A percentile compares a stretch with the other conserved stretches of the same genome.
phyloP scores from a whole-genome alignment of 2,113 vertebrate genomes.

The Otolemur garnettii region DNA sequence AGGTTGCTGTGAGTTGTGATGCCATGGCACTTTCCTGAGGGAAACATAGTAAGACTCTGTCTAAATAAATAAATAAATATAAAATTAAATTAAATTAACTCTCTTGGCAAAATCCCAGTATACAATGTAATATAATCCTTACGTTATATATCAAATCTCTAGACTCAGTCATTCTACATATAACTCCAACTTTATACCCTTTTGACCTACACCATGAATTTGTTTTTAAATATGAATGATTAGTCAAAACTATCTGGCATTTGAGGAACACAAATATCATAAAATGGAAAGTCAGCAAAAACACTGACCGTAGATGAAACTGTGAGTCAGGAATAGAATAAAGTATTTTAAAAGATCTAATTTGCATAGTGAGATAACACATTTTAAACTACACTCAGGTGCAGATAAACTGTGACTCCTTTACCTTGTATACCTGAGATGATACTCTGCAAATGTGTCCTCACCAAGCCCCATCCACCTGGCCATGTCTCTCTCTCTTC shows the following conservation, averaged over 20 bases:
- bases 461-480: neutral
- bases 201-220: neutral
- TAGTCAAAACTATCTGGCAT: neutral
- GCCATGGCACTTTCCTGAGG: no score
- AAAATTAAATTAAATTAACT: neutral
- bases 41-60: no score
- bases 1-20: no score
- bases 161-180: no score
- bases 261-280: neutral
- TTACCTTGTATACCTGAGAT: neutral
- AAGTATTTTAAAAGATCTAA: neutral
- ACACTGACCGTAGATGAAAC: neutral
- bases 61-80: no score
- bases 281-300: neutral
- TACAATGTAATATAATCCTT: neutral
- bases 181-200: neutral
- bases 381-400: neutral
- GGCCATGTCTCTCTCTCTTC: fast-evolving
- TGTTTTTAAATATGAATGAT: neutral
- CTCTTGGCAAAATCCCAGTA: neutral
- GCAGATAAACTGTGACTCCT: neutral
- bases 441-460: neutral
- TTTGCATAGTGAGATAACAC: neutral
- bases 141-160: neutral
- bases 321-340: neutral